Conservation (phyloP, 2,113 vertebrate species). For the Tragelaphus imberbis region DNA sequence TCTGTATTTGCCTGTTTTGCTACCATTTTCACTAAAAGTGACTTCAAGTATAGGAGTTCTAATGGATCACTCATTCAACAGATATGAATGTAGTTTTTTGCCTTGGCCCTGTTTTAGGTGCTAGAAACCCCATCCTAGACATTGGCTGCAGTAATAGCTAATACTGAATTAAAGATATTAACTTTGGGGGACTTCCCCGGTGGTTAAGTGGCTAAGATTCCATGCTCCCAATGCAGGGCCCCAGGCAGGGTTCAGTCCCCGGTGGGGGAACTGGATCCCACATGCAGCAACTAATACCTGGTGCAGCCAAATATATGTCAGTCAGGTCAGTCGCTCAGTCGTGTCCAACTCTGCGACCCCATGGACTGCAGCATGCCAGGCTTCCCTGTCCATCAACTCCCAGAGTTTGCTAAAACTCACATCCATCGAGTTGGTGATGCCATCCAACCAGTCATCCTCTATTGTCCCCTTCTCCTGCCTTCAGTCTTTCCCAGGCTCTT, state of each 20-base stretch:
- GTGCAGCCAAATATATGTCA: background rate
- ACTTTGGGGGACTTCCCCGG: background rate
- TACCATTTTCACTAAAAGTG: background rate
- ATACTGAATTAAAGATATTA: background rate
- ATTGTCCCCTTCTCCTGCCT: background rate
- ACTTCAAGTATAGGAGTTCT: background rate
- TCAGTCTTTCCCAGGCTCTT: background rate
- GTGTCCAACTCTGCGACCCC: rapidly evolving
- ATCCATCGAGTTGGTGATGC: background rate
- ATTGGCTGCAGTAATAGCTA: background rate
- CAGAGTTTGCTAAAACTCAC: background rate
- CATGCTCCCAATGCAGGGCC: background rate
- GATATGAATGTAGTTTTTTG: background rate
- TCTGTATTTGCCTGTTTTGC: background rate
- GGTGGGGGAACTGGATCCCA: background rate
- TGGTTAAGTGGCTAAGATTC: background rate
- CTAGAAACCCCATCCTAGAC: background rate
- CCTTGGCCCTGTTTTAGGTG: background rate
- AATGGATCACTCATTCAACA: background rate
- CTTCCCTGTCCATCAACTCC: background rate
- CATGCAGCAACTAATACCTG: background rate
- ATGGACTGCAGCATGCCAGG: background rate
- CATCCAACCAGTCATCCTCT: background rate
- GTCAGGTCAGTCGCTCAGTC: background rate
- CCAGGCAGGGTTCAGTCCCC: background rate